phyloP scores from a whole-genome alignment of 2,113 vertebrate genomes.

The Mobula birostris region DNA sequence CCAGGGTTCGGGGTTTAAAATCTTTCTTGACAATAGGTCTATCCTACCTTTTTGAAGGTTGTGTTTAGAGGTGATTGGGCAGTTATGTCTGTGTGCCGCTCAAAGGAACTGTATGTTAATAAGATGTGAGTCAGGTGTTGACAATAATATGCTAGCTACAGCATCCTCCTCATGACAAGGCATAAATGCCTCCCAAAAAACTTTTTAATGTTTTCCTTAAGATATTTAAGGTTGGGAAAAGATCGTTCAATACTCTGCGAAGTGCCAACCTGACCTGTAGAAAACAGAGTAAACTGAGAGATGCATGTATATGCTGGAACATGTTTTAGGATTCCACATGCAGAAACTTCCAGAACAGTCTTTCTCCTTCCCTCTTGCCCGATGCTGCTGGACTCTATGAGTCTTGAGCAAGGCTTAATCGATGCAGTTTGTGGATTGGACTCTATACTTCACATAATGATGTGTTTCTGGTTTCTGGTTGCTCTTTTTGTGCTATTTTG shows the following conservation, averaged over 20 bases:
- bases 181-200: not conserved
- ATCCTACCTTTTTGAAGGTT: not conserved
- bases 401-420: too few relatives aligned
- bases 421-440: too few relatives aligned
- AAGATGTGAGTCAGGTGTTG: not conserved
- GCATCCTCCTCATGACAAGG: not conserved
- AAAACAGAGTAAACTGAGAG: not conserved
- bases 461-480: too few relatives aligned
- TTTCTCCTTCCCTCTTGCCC: too few relatives aligned
- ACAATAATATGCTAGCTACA: not conserved
- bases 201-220: not conserved
- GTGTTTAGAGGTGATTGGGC: not conserved
- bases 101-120: not conserved
- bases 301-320: not conserved
- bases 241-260: not conserved
- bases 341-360: not conserved
- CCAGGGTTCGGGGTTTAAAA: not conserved
- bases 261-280: not conserved
- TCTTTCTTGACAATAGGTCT: not conserved
- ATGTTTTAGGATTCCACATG: not conserved
- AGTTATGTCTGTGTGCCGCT: not conserved
- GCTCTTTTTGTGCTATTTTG: too few relatives aligned
- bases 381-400: too few relatives aligned
- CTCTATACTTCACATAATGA: too few relatives aligned
- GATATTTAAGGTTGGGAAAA: not conserved